phyloP scores from a whole-genome alignment of 1,140 invertebrate species.

The Drosophila melanica region DNA sequence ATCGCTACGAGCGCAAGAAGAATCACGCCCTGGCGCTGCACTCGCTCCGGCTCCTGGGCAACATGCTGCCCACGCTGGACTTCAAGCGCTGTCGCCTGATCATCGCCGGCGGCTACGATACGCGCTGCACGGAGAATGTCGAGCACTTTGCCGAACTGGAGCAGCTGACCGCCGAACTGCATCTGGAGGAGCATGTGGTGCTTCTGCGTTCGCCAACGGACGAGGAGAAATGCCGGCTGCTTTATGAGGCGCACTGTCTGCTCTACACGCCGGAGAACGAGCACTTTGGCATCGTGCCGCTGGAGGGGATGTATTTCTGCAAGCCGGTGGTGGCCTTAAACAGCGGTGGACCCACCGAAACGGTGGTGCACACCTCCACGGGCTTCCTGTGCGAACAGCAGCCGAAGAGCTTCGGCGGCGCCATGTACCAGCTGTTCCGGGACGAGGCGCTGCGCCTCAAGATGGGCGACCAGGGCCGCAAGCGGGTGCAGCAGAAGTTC shows the following conservation, averaged over 20 bases:
- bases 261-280: constrained; percentile 98
- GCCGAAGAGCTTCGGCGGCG: constrained; percentile 89
- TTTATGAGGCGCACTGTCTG: constrained; percentile 90
- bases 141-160: constrained; percentile 93
- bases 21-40: constrained; percentile 93
- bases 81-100: constrained; percentile 91
- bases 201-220: constrained; percentile 95
- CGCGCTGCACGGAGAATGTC: constrained; percentile 94
- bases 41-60: constrained; percentile 89
- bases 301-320: constrained; percentile 98
- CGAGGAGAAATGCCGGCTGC: constrained; percentile 91
- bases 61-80: constrained; percentile 85
- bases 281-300: constrained; percentile 99
- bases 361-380: constrained; percentile 93
- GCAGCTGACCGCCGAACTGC: constrained; percentile 84
- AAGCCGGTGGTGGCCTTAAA: constrained; percentile 98
- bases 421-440: constrained; percentile 89
- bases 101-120: constrained; percentile 99
- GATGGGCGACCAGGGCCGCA: constrained; percentile 89
- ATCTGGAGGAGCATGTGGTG: constrained; percentile 90
- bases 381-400: constrained; percentile 93
- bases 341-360: constrained; percentile 98
- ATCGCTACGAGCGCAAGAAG: constrained; percentile 99
- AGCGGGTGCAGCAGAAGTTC: constrained; percentile 90
- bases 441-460: constrained; percentile 86